Base-by-base conservation (phyloP, 2,797 vertebrate genomes). In the Valencia hispanica region DNA sequence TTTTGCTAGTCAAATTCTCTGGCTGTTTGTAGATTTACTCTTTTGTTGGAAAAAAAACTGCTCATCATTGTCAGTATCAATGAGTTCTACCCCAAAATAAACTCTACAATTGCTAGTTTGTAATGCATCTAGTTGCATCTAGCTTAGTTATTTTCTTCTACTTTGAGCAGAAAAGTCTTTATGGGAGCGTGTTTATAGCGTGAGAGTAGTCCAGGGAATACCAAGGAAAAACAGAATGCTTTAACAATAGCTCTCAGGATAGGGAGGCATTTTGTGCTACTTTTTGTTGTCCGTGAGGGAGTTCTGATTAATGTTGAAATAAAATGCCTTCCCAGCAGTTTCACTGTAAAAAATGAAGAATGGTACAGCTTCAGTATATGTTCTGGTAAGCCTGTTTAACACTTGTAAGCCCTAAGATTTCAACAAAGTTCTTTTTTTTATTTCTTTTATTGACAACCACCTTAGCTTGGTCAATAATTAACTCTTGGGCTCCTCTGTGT, bases 401-500 rank as follows among this genome's bases (percentile, higher is more conserved):
- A 84, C 81, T 83, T 89, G 76, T 76, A 74, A 79, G 78, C 85
- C 78, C 69, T 57, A 65, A 86, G 75, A 83, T 90, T 83, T 85
- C 27, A 0, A 72, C 82, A 85, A 83, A 81, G 73, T 83, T 86
- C 71, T 61, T 45, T 75, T 78, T 82, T 77, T 72, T 79, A 32
- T 74, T 68, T n/a, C n/a, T 72, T 78, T 69, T 87, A 87, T 91
- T 90, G 88, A 92, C 88, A 86, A 73, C 81, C 79, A 82, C 73
- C 76, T 80, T 85, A 84, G 74, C 77, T 71, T 51, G 79, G 91
- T 90, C 82, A 91, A 92, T 94, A 82, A 94, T 94, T 94, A 94
- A 93, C 91, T 79, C 59, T 70, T 66, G 75, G 86, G 86, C 86
- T 86, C 87, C 87, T 85, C 87, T 87, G 91, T 93, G 92, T 93